Base-by-base conservation (phyloP, 2,797 vertebrate species). In the Sylvia borin region DNA sequence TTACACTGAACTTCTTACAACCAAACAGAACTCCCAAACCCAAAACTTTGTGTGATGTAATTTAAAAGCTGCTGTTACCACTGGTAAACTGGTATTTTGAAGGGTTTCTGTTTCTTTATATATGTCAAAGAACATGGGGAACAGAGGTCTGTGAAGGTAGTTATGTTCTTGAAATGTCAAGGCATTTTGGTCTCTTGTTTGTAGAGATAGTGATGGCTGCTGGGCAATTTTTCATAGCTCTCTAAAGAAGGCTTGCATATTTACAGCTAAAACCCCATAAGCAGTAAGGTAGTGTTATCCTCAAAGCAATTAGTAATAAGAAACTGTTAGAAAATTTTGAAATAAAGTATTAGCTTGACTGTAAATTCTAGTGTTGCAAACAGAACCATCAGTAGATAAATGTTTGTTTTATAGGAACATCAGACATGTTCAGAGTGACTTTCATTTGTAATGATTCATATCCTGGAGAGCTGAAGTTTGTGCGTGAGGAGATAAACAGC, bases 391-490 rank as follows among this genome's bases (percentile, higher is more conserved):
- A 76, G 27, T 36, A 55, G 34, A 31, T 17, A 42, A 68, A 24
- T 81, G 75, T 76, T 91, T 93, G 38, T 95, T 74, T 90, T 74
- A 7, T 97, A 99, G 99, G 97, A 8, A 93, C 95, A 2, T 96
- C 97, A 16, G 97, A 98, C 82, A 98, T 96, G 3, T 99, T 99
- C 84, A 98, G 94, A 31, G 98, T 99, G 67, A 98, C 98, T 65
- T 99, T 99, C 43, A 96, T 98, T 67, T 99, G 99, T 66, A 98
- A 99, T 51, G 97, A 96, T 25, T 98, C 98, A 3, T 98, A 98
- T 86, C 96, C 97, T 1, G 98, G 98, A 48, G 94, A 78, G 0
- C 82, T 98, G 36, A 98, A 89, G n/a, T 96, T 99, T 85, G 76
- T 98, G 47, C 97, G 66, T 14, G 98, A 99, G 92, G 98, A 99